phyloP scores from a whole-genome alignment of 2,113 vertebrate genomes.

The Emydura subglobosa region DNA sequence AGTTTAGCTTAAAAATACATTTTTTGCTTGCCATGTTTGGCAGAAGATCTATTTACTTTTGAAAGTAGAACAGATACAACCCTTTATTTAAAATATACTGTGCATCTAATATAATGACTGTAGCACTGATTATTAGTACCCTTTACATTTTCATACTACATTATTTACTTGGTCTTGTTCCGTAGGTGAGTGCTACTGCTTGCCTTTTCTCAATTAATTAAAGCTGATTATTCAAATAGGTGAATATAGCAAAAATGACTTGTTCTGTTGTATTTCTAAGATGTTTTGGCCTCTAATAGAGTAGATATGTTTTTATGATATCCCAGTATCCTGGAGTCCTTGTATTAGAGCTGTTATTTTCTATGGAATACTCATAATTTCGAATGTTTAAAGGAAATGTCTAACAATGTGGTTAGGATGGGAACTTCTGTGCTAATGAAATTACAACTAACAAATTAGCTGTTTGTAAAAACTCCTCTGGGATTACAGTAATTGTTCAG shows the following conservation, averaged over 20 bases:
- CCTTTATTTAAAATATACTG: background rate
- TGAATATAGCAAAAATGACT: background rate
- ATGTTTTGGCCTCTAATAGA: background rate
- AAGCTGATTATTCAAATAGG: background rate
- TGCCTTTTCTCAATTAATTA: background rate
- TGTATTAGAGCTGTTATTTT: background rate
- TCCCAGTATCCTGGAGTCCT: background rate
- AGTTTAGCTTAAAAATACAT: conserved; percentile 4
- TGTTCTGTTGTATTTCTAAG: background rate
- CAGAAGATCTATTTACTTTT: conserved; percentile 23
- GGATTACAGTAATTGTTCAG: conserved; percentile 9
- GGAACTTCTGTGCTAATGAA: background rate
- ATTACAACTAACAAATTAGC: conserved; percentile 21
- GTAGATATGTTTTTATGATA: fast-evolving
- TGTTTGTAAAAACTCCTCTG: background rate
- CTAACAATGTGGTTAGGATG: background rate
- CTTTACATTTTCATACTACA: background rate
- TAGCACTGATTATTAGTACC: background rate
- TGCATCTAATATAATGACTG: background rate
- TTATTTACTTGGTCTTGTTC: background rate
- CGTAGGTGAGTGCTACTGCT: background rate
- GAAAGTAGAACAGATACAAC: conserved; percentile 1
- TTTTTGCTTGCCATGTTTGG: conserved; percentile 47
- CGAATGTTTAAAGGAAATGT: background rate
- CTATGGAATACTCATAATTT: background rate